Evolutionary conservation across 2,888 invertebrate genomes (phyloP), one percentile per base, ranked within the genome.

Genomic region (Xestia sexstrigata): DNA sequence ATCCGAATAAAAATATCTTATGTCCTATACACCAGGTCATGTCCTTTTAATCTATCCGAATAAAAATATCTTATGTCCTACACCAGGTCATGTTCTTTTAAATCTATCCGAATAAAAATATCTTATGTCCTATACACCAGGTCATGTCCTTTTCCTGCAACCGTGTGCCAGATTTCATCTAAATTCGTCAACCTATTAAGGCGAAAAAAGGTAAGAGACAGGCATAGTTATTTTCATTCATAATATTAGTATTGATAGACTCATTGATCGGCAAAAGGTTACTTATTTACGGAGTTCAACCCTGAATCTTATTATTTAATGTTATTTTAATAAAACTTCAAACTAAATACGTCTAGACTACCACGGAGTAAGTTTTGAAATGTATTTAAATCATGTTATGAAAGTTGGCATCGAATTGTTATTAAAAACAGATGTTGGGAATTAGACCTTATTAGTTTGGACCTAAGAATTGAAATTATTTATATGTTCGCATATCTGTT

Each of bases 371-470:
- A 74, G 52, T 79, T 76, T 75, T 79, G 80, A 81, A 73, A 80
- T 81, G 39, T 76, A 69, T 76, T 76, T 81, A 84, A 90, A 89
- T 88, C 81, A 81, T 81, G 70, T 86, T 86, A 82, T 69, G 62
- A 86, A 87, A 87, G 76, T 89, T 85, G 7, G 42, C 23, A 80
- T 82, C 58, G 65, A 77, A 72, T 75, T 72, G 66, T 79, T 74
- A 68, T 60, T 70, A 78, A 66, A 58, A 80, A 69, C 74, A 82
- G 73, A 68, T 75, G 66, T 74, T 62, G 15, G 35, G 60, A 62
- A 20, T 55, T 39, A 45, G 63, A 69, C 23, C 52, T 66, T 78
- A 79, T 66, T 49, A 66, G 70, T 70, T 77, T 63, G 42, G 17
- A 47, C 55, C 49, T 58, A 26, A 67, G 75, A 49, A 69, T 70